These are phyloP conservation scores for Sebastes melanostomus DNA, from an alignment of 2,797 vertebrate species.

Conservation along the genomic window DNA sequence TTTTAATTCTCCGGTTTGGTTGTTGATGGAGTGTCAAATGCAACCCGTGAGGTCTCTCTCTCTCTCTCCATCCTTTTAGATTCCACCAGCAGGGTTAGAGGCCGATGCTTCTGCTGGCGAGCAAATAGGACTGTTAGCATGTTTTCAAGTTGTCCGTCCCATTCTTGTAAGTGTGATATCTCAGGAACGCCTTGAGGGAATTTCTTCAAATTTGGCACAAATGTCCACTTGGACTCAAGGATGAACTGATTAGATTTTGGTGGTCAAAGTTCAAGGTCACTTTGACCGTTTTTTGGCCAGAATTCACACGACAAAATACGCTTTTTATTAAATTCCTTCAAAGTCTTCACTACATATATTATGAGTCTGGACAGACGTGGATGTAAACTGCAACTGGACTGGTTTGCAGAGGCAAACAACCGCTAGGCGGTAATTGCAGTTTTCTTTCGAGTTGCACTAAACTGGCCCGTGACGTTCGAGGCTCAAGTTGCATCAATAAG, in stretches of 20 bases:
- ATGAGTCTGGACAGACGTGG: neutral
- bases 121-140: conserved; percentile 15
- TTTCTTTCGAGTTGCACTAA: conserved; percentile 63
- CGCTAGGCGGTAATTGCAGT: neutral
- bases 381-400: neutral
- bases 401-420: neutral
- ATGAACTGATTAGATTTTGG: neutral
- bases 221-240: neutral
- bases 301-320: neutral
- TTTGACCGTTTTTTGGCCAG: neutral
- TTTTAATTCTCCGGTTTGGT: conserved; percentile 38
- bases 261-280: neutral
- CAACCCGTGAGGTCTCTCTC: conserved; percentile 33
- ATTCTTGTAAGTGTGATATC: neutral
- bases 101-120: conserved; percentile 17
- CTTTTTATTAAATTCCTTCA: neutral
- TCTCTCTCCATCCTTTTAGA: conserved; percentile 46
- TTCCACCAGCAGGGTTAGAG: conserved; percentile 51
- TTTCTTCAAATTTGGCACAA: neutral
- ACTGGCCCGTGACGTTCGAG: conserved; percentile 20
- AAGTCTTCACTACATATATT: neutral
- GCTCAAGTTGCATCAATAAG: neutral
- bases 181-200: neutral
- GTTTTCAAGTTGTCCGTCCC: neutral
- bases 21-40: conserved; percentile 17